Evolutionary conservation across 2,113 vertebrate genomes (phyloP).

Genomic region (Archilochus colubris): DNA sequence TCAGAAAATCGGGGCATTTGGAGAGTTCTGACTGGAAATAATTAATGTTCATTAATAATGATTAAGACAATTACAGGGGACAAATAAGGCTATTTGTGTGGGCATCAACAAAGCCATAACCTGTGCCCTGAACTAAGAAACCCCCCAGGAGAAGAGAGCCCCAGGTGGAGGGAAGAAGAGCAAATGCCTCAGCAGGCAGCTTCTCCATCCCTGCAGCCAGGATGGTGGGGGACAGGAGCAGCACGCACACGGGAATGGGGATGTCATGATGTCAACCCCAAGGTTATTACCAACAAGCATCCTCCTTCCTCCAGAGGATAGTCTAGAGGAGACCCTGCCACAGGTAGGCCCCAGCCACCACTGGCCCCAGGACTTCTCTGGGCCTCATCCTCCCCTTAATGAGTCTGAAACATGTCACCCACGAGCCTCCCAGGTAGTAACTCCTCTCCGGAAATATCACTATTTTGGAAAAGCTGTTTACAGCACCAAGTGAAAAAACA

Average conservation of each 20-base stretch:
- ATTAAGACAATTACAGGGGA: background rate
- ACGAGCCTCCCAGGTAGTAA: background rate
- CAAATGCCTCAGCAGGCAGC: background rate
- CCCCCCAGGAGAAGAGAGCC: accelerated
- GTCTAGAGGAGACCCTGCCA: background rate
- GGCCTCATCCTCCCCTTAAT: background rate
- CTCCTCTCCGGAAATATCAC: background rate
- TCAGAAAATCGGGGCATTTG: background rate
- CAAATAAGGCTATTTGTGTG: background rate
- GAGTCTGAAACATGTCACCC: accelerated
- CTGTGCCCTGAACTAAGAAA: background rate
- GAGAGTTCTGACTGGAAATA: background rate
- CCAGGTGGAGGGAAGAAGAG: background rate
- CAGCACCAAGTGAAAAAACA: background rate
- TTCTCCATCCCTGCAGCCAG: background rate
- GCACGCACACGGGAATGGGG: accelerated
- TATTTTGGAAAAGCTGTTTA: background rate
- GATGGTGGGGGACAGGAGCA: accelerated
- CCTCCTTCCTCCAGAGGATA: background rate
- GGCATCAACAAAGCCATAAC: background rate
- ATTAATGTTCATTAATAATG: background rate
- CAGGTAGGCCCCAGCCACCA: accelerated
- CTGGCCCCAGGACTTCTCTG: background rate
- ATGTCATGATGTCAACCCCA: accelerated
- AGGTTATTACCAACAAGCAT: background rate